These are phyloP conservation scores for Brachionus sp. DNA, from an alignment of 1,140 invertebrate genomes.

Conservation along the genomic window DNA sequence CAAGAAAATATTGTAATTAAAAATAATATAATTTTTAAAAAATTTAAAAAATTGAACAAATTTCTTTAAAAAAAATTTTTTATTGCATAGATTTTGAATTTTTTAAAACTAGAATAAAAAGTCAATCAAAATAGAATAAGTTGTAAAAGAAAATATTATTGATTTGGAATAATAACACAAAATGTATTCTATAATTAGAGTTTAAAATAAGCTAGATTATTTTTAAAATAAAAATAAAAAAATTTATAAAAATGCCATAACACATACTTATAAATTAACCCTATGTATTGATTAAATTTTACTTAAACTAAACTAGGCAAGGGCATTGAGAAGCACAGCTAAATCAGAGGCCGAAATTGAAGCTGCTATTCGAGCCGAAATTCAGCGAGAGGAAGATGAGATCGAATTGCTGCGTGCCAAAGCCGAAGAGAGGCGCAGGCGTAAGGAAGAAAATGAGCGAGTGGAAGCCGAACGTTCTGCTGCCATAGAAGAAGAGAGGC, in stretches of 20 bases:
- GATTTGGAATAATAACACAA: too few relatives aligned
- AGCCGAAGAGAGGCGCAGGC: constrained; percentile 30
- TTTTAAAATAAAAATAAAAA: neutral
- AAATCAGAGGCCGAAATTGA: neutral
- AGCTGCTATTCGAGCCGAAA: constrained; percentile 4
- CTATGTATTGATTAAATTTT: neutral
- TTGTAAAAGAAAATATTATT: too few relatives aligned
- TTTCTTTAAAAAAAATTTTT: too few relatives aligned
- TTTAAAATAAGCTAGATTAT: neutral
- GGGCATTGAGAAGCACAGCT: constrained; percentile 11
- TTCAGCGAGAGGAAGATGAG: constrained; percentile 36
- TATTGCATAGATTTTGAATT: too few relatives aligned
- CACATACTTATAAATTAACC: constrained; percentile 3
- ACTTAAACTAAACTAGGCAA: neutral
- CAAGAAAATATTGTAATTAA: too few relatives aligned
- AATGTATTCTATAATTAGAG: too few relatives aligned
- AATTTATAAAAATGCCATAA: neutral
- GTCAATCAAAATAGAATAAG: too few relatives aligned
- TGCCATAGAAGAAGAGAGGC: constrained; percentile 3
- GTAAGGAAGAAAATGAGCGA: constrained; percentile 13
- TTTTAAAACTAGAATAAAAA: too few relatives aligned
- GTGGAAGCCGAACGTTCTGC: neutral
- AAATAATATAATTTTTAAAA: too few relatives aligned
- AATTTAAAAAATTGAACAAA: too few relatives aligned
- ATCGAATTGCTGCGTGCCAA: constrained; percentile 39